Evolutionary conservation across 1,140 invertebrate species (phyloP).

Genomic region (Ctenoplectra terminalis): DNA sequence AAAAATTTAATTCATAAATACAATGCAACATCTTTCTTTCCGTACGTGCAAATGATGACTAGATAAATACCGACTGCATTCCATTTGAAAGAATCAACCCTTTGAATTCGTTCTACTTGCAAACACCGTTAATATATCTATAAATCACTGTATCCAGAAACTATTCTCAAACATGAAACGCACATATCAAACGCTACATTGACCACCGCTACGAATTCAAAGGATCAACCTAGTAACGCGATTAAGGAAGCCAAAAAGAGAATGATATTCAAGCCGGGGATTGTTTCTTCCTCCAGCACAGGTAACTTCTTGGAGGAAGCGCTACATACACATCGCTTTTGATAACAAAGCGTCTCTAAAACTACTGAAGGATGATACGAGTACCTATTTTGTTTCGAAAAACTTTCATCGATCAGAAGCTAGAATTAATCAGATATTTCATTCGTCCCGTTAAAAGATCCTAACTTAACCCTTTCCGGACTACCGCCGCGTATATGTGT

Average conservation of each 20-base stretch:
- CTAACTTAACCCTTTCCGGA: no score
- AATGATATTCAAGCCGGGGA: conserved; percentile 36
- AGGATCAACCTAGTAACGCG: conserved; percentile 10
- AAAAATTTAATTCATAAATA: background rate
- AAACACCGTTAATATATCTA: background rate
- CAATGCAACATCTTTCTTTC: background rate
- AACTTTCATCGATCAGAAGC: background rate
- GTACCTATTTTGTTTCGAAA: background rate
- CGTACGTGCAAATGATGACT: conserved; percentile 35
- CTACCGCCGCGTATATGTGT: no score
- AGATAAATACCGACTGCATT: conserved; percentile 38
- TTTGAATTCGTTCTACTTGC: background rate
- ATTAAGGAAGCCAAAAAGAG: conserved; percentile 18
- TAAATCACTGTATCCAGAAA: no score
- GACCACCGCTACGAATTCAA: conserved; percentile 1
- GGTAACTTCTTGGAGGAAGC: conserved; percentile 68
- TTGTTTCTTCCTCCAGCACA: conserved; percentile 68
- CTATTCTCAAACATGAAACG: background rate
- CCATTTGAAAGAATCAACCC: conserved; percentile 38
- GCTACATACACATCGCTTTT: conserved; percentile 11
- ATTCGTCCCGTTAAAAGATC: background rate
- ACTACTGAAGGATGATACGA: conserved; percentile 31
- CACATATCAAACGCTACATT: background rate
- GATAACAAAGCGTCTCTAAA: conserved; percentile 36
- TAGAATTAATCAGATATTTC: background rate